Evolutionary conservation across 2,888 invertebrate genomes (phyloP), one percentile per base, ranked within the genome.

Genomic region (Lissonota sp.): DNA sequence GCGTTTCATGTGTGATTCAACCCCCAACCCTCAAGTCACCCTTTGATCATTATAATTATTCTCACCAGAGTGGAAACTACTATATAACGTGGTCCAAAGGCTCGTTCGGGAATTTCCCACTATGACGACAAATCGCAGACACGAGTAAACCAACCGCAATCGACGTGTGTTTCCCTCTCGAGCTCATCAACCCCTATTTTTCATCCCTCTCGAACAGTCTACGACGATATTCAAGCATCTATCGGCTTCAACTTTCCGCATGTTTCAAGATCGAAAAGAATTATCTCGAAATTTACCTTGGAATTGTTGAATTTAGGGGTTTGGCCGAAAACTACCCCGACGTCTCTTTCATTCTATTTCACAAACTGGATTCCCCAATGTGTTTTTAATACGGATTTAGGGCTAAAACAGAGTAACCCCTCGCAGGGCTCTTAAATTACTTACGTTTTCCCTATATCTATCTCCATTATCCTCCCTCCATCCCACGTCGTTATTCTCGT

Each of bases 41-140:
- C 76, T 80, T 80, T 80, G 80, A 80, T 80, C 80, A 76, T 72
- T 76, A 72, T 80, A 80, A 80, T 80, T 80, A 80, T 76, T 80
- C 80, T 58, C 58, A 42, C 57, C 69, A 57, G 72, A 72, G 78
- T 66, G 78, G 60, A 76, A 72, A 55, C 63, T 62, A 16, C 39
- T n/a, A 58, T 46, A 69, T 42, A 46, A 7, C 44, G 14, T n/a
- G n/a, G n/a, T n/a, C n/a, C n/a, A n/a, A n/a, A n/a, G 7, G 37
- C 58, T 74, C 66, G 46, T 51, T 57, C 44, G 51, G 62, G 3
- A 55, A 67, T 57, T 73, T 72, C 67, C 26, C 69, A 69, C 63
- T 69, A 63, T 72, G 67, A 26, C 26, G 26, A 72, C 69, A 63
- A 76, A 72, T 76, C 67, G 49, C 51, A 40, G 16, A 72, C 66